Base-by-base conservation (phyloP, 1,140 invertebrate species). In the Olivierus martensii region DNA sequence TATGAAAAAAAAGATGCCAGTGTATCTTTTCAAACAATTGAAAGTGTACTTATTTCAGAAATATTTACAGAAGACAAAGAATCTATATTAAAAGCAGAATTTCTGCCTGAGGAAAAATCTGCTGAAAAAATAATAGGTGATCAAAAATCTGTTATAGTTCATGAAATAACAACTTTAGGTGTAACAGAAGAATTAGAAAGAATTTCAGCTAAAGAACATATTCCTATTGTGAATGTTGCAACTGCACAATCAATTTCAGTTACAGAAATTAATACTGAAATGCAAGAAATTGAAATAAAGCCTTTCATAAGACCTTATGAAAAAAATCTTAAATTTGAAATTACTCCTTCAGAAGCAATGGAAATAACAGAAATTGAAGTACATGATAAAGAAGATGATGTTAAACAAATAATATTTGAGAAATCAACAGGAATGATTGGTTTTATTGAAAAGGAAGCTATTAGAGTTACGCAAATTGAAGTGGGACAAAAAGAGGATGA, bases 301-400 rank as follows among this genome's bases (percentile, higher is more conserved):
- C 17, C 44, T 5, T n/a, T 15, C 19, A 14, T 43, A 35, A 36
- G 36, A 14, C 56, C 56, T 2, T 47, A 57, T 28, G 34, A 9
- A 28, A 21, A 14, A 22, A 18, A 46, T 14, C 17, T 21, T 7
- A 46, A 14, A 17, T 6, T 21, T 18, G 44, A 46, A 14, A 7
- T 46, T 7, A 48, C 56, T n/a, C 48, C 57, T 34, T 45, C 54
- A 22, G 56, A 61, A 39, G 59, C 59, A 28, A 48, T 63, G 28
- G 47, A 48, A n/a, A 53, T 60, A 15, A 51, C 46, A 12, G 59
- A 63, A 22, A 55, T 62, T 42, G 49, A 61, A 17, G 39, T 52
- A 4, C 48, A 45, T n/a, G 51, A 46, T 48, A 61, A 58, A 35
- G 60, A 61, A 49, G 49, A 53, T 39, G 51, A 55, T 18, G 51